phyloP scores from a whole-genome alignment of 1,140 invertebrate species.

The Camponotus floridanus region DNA sequence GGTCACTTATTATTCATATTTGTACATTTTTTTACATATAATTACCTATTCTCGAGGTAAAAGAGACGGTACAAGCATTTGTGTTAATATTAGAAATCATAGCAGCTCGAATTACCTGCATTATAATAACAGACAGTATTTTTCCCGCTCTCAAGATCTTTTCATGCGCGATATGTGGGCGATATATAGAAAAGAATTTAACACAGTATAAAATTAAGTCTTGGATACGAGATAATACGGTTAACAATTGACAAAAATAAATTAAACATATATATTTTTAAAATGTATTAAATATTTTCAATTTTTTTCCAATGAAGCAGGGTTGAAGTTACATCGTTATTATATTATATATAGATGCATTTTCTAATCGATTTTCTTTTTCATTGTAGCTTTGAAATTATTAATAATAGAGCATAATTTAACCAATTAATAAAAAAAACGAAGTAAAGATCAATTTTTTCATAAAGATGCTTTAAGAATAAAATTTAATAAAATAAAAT shows the following conservation, averaged over 20 bases:
- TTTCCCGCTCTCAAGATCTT: background rate
- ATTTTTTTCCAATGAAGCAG: background rate
- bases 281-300: background rate
- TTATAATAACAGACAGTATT: constrained; percentile 20
- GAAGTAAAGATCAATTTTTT: background rate
- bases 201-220: background rate
- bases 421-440: background rate
- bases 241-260: background rate
- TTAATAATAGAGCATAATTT: background rate
- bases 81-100: background rate
- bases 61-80: background rate
- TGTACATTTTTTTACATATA: background rate
- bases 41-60: background rate
- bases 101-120: background rate
- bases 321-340: background rate
- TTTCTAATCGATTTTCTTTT: background rate
- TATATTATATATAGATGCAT: background rate
- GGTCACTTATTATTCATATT: too few species aligned
- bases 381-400: background rate
- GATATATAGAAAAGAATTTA: background rate
- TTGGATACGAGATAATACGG: background rate
- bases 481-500: background rate
- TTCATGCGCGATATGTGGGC: background rate
- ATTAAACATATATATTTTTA: background rate
- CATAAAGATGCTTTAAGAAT: background rate